phyloP scores from a whole-genome alignment of 2,113 vertebrate species.

The Neolamprologus longior region DNA sequence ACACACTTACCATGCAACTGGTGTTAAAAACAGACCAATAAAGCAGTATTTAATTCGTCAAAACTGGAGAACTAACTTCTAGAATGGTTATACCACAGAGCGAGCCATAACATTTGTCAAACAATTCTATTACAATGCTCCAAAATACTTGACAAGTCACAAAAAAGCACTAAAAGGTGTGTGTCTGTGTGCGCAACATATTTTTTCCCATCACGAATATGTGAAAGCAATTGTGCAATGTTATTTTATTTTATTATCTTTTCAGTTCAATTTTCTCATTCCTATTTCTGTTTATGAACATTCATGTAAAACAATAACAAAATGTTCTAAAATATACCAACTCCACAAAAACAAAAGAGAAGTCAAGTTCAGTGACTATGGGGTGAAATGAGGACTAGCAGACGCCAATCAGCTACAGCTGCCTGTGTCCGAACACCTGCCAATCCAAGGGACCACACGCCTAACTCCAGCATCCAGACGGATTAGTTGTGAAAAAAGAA shows the following conservation, averaged over 20 bases:
- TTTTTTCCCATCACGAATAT: neutral
- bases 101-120: neutral
- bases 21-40: neutral
- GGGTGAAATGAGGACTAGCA: neutral
- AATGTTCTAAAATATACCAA: neutral
- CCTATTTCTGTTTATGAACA: neutral
- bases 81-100: neutral
- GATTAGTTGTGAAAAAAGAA: neutral
- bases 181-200: neutral
- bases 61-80: neutral
- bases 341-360: neutral
- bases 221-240: neutral
- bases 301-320: neutral
- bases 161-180: neutral
- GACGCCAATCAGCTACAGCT: neutral
- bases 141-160: neutral
- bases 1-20: neutral
- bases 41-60: neutral
- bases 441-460: neutral
- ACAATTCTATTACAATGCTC: neutral
- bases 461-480: neutral
- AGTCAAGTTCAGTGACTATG: neutral
- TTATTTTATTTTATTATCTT: neutral
- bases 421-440: neutral
- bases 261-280: neutral